Evolutionary conservation across 2,888 invertebrate species (phyloP).

Genomic region (Macrosoma leucophasiata): DNA sequence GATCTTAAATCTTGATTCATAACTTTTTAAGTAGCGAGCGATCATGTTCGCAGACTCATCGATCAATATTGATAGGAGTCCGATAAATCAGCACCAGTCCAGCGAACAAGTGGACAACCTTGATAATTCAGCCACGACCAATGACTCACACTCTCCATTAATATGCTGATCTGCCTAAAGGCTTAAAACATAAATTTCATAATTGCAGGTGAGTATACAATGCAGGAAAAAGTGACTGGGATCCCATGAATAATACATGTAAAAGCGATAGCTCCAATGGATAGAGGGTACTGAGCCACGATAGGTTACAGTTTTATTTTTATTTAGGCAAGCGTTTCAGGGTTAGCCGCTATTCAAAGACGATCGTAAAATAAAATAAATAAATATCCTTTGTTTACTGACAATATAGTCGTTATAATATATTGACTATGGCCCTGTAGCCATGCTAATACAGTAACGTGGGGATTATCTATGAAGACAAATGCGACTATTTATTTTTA

Average conservation of each 20-base stretch:
- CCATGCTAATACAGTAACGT: too few species aligned
- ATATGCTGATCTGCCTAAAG: constrained; percentile 59
- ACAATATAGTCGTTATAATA: too few species aligned
- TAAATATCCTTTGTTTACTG: too few species aligned
- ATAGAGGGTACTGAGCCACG: constrained; percentile 38
- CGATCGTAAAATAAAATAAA: constrained; percentile 1
- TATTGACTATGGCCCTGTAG: too few species aligned
- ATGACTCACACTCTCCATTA: constrained; percentile 55
- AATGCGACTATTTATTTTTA: too few species aligned
- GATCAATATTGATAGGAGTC: constrained; percentile 55
- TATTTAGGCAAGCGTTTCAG: constrained; percentile 47
- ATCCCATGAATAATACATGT: constrained; percentile 63
- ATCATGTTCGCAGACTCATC: constrained; percentile 51
- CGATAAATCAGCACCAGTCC: constrained; percentile 65
- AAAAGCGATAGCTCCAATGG: constrained; percentile 48
- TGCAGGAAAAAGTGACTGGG: constrained; percentile 59
- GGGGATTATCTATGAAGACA: too few species aligned
- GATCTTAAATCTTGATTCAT: too few species aligned
- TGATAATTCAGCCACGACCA: constrained; percentile 39
- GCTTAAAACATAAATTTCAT: constrained; percentile 64
- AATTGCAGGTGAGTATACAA: constrained; percentile 69
- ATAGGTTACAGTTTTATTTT: constrained; percentile 46
- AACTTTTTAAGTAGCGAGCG: constrained; percentile 11
- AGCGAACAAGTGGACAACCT: constrained; percentile 60
- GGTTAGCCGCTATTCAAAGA: constrained; percentile 39